Percentiles rank a stretch among this genome's conserved stretches.
phyloP scores from a whole-genome alignment of 2,888 invertebrate genomes.

The Selenia dentaria region DNA sequence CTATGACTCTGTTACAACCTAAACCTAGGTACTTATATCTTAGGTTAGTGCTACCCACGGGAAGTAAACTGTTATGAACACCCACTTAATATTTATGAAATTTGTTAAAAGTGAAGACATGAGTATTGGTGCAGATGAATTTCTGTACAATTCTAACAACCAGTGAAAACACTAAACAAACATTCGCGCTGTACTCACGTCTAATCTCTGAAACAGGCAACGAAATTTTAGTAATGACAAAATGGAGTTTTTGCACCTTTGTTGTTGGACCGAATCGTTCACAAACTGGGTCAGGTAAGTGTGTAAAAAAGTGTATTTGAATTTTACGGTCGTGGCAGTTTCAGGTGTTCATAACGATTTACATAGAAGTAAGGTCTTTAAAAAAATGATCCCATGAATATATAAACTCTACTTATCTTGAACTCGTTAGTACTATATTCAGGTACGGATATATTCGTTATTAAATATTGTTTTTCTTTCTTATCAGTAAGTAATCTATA shows the following conservation, averaged over 20 bases:
- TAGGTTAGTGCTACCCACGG: slow-evolving; percentile 59
- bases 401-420: background rate
- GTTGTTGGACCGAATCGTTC: background rate
- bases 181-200: slow-evolving; percentile 81
- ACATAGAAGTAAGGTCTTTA: slow-evolving; percentile 23
- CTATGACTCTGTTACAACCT: slow-evolving; percentile 31
- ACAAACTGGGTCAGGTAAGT: slow-evolving; percentile 11
- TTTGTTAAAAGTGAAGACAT: slow-evolving; percentile 55
- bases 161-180: slow-evolving; percentile 72
- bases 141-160: slow-evolving; percentile 54
- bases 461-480: too few relatives aligned
- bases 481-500: too few relatives aligned
- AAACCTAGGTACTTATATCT: slow-evolving; percentile 34
- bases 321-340: slow-evolving; percentile 25
- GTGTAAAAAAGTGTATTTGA: slow-evolving; percentile 18
- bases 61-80: slow-evolving; percentile 80
- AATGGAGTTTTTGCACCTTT: slow-evolving; percentile 11
- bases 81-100: slow-evolving; percentile 55
- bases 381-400: slow-evolving; percentile 8
- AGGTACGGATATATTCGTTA: too few relatives aligned
- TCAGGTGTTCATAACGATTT: slow-evolving; percentile 79
- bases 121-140: slow-evolving; percentile 58
- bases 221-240: slow-evolving; percentile 59
- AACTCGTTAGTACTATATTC: background rate
- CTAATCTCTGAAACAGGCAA: slow-evolving; percentile 84